A percentile compares a stretch with the other conserved stretches of the same genome.
Conservation (phyloP, 2,797 vertebrate species). For the Gallirallus australis region DNA sequence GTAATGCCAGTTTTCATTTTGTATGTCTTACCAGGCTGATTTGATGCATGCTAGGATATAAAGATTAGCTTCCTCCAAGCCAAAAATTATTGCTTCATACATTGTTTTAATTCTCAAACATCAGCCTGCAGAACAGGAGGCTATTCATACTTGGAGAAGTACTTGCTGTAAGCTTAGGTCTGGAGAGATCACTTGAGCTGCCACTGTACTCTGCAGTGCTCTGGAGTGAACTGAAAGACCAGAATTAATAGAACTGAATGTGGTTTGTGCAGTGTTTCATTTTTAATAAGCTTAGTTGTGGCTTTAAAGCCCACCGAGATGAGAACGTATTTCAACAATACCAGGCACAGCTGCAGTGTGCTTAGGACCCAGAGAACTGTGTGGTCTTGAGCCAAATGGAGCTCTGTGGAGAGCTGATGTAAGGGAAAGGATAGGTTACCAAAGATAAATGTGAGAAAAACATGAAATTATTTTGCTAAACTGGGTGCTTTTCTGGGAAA, state of each 20-base stretch:
- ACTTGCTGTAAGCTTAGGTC: not conserved
- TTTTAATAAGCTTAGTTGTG: constrained; percentile 29
- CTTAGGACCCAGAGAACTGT: not conserved
- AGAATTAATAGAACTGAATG: not conserved
- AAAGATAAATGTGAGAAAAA: not conserved
- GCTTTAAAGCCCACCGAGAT: not conserved
- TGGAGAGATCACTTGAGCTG: not conserved
- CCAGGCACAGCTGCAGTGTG: not conserved
- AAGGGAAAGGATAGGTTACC: not conserved
- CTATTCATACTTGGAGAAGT: not conserved
- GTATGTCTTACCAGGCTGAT: not conserved
- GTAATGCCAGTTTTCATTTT: not conserved
- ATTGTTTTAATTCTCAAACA: not conserved
- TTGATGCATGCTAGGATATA: not conserved
- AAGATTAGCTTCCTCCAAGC: not conserved
- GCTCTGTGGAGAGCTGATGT: not conserved
- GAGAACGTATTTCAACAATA: constrained; percentile 19
- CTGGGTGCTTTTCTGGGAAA: not conserved
- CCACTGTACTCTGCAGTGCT: not conserved
- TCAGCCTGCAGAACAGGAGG: not conserved
- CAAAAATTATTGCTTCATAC: not conserved
- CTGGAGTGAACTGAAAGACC: not conserved
- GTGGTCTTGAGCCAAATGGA: not conserved
- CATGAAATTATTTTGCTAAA: not conserved
- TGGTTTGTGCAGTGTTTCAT: not conserved